Conservation (phyloP, 2,888 invertebrate genomes). For the Apotomis capreana region DNA sequence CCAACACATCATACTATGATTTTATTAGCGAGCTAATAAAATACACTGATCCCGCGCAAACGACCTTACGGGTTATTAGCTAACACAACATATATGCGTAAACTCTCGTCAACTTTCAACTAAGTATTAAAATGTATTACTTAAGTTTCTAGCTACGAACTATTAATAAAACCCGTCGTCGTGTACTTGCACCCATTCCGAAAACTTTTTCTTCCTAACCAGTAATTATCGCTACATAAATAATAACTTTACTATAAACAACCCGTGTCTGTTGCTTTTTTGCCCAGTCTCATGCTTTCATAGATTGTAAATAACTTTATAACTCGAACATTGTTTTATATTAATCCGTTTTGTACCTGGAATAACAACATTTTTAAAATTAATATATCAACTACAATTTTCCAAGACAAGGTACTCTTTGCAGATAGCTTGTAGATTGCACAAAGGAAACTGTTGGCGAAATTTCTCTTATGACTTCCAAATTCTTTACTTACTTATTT, state of each 20-base stretch:
- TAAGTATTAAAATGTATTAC: background rate
- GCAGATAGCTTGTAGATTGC: background rate
- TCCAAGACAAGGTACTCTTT: background rate
- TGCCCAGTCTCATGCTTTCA: background rate
- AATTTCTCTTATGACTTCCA: background rate
- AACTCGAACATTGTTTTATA: no score
- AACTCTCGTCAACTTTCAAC: background rate
- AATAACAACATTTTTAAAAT: constrained; percentile 9
- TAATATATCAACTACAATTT: constrained; percentile 8
- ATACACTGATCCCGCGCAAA: background rate
- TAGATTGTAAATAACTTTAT: constrained; percentile 1
- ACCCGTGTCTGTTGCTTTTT: background rate
- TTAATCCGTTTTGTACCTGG: background rate
- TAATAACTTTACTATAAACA: background rate
- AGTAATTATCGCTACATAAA: no score
- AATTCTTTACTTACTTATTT: no score
- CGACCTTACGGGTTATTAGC: background rate
- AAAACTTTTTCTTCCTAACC: no score
- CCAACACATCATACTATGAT: no score
- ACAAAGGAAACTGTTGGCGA: background rate
- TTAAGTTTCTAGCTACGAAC: background rate
- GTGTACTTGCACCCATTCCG: background rate
- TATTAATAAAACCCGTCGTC: constrained; percentile 4
- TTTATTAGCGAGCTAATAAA: no score
- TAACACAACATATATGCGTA: background rate